Percentiles rank a stretch among this genome's conserved stretches.
Conservation (phyloP, 2,797 vertebrate genomes). For the Enteromius treurensis region DNA sequence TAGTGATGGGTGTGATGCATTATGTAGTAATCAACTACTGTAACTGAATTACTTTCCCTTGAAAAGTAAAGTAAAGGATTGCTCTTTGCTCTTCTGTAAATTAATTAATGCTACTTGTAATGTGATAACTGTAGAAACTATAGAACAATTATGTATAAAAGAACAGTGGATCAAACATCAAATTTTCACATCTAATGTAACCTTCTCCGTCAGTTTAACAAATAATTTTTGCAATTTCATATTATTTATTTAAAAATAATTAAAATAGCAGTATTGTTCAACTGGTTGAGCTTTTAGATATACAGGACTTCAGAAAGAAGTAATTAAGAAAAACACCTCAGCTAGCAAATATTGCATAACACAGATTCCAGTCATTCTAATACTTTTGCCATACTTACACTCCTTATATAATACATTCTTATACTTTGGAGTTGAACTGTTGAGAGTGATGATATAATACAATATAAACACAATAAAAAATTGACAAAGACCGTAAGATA, state of each 20-base stretch:
- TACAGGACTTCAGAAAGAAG: neutral
- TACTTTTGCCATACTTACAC: neutral
- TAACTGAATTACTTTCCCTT: neutral
- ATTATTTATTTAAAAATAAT: neutral
- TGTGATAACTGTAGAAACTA: neutral
- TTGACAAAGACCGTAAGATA: neutral
- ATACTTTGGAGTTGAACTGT: neutral
- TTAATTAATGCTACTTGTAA: neutral
- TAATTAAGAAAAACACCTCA: neutral
- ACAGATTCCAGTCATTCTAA: neutral
- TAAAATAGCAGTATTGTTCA: neutral
- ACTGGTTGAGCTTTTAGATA: neutral
- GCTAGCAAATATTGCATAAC: neutral
- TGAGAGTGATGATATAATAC: neutral
- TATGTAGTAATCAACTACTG: neutral
- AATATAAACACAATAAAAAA: neutral
- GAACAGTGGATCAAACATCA: neutral
- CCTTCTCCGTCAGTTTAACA: neutral
- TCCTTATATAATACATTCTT: no score
- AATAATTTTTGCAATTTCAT: neutral
- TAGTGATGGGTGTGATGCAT: neutral
- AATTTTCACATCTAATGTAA: neutral
- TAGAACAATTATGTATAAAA: neutral
- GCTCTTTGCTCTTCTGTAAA: neutral
- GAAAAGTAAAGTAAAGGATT: neutral